phyloP scores from a whole-genome alignment of 92 coral and sea anemone species.

The Parazoanthus swiftii region DNA sequence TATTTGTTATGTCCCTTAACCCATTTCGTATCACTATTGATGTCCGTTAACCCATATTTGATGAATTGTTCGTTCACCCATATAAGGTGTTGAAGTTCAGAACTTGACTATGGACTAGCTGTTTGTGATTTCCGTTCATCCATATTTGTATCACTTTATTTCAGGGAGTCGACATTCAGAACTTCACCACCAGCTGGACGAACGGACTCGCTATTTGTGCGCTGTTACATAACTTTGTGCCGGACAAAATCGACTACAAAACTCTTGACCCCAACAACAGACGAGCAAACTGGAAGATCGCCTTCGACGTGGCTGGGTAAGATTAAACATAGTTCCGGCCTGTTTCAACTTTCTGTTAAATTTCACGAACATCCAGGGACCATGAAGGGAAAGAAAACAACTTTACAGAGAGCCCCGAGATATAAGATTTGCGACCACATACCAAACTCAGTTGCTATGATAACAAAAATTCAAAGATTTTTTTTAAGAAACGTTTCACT shows the following conservation, averaged over 20 bases:
- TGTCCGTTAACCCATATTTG: not conserved
- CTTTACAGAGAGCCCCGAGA: too few species aligned
- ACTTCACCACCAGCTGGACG: slow-evolving; percentile 96
- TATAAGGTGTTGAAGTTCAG: not conserved
- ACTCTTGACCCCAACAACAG: slow-evolving; percentile 78
- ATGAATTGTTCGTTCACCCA: not conserved
- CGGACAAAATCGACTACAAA: slow-evolving; percentile 82
- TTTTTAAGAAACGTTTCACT: too few species aligned
- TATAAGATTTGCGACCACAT: too few species aligned
- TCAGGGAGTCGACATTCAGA: slow-evolving; percentile 88
- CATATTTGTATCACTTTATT: not conserved
- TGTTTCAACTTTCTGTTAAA: too few species aligned
- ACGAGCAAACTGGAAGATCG: slow-evolving; percentile 85
- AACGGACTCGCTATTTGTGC: slow-evolving; percentile 98
- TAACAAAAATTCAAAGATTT: too few species aligned
- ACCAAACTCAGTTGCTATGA: too few species aligned
- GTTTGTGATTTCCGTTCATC: not conserved
- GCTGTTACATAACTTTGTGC: slow-evolving; percentile 80
- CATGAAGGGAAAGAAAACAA: too few species aligned
- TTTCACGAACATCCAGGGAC: too few species aligned
- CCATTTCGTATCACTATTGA: not conserved
- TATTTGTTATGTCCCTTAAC: slow-evolving; percentile 48
- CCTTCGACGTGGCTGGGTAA: slow-evolving; percentile 94
- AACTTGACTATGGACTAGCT: too few species aligned
- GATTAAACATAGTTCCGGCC: slow-evolving; percentile 1